Base-by-base conservation (phyloP, 2,797 vertebrate genomes). In the Tympanoctomys barrerae region DNA sequence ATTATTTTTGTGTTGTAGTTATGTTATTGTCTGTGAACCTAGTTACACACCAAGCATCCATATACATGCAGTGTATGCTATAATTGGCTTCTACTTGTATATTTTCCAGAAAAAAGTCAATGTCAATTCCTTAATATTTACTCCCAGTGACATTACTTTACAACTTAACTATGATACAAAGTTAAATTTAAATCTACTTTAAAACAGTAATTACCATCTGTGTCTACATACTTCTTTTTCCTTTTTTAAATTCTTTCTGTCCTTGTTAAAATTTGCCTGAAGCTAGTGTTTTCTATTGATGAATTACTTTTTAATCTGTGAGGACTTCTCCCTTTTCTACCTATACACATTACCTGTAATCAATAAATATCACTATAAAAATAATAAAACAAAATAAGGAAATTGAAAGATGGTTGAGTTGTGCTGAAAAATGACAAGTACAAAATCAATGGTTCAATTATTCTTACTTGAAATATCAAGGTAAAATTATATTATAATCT, bases 141-240 rank as follows among this genome's bases (percentile, higher is more conserved):
- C 28, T 88, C 92, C 13, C 22, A 71, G 33, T 71, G 1, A 24
- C 11, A 11, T 49, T 49, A 49, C 1, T 82, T 87, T 91, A n/a
- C 57, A 7, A 9, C 71, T 93, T 78, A 91, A 14, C 3, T 80
- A 21, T 96, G 73, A 49, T 13, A 33, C 78, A 70, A 83, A 52
- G 83, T 96, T 94, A 80, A 86, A 78, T 78, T 86, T 92, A 66
- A 92, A 57, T 78, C 10, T 52, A 68, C 36, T 46, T 94, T 26
- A 79, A 94, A 88, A 5, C 6, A 81, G 3, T 28, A 73, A 5
- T 79, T 95, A 18, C 18, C 18, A 61, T 68, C 8, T 85, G 46
- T 52, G 28, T 4, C 33, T 68, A 61, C 31, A 18, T 2, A 77
- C 52, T 66, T 21, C 33, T 9, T 57, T 66, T 31, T 31, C 49